Evolutionary conservation across 2,888 invertebrate genomes (phyloP), one percentile per base, ranked within the genome.

Genomic region (Baronia brevicornis): DNA sequence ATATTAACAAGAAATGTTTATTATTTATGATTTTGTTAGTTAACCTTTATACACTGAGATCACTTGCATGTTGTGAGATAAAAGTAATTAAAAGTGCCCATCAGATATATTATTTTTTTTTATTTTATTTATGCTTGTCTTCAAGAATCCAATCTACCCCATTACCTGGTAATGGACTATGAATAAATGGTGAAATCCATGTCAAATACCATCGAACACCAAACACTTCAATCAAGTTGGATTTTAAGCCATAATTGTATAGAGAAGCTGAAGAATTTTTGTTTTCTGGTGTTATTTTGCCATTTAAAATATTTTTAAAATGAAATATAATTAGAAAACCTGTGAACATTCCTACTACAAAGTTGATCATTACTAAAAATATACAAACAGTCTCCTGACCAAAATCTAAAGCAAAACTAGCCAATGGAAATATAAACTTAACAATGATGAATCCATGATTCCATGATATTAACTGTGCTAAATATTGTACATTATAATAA

Each of bases 171-270:
- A 96, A 73, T 29, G 89, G 85, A 39, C 96, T 96, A 5, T 75
- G 47, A 18, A 95, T 70, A 60, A 93, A 92, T 3, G 97, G 96
- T 29, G 89, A 90, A 27, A 96, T 50, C 92, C 92, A 95, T 4
- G 90, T 87, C 27, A 93, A 62, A 51, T 90, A 88, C 96, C 96
- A 97, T 29, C 85, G 87, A 8, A 85, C 71, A 4, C 97, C 97
- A 55, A 97, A 88, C 3, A 92, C 90, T 62, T 91, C 88, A 43
- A 86, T 79, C 7, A 96, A 41, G 73, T 97, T 97, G 30, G 79
- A 68, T 48, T 80, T 87, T 82, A 86, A 87, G 1, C 95, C 95
- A 30, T 88, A 78, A 79, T 95, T 86, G 67, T 94, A 94, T 6
- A 54, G 39, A 40, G 80, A 85, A 29, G 60, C 48, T 32, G 67